Evolutionary conservation across 2,797 vertebrate genomes (phyloP), one percentile per base, ranked within the genome.

Genomic region (Pipistrellus pygmaeus): DNA sequence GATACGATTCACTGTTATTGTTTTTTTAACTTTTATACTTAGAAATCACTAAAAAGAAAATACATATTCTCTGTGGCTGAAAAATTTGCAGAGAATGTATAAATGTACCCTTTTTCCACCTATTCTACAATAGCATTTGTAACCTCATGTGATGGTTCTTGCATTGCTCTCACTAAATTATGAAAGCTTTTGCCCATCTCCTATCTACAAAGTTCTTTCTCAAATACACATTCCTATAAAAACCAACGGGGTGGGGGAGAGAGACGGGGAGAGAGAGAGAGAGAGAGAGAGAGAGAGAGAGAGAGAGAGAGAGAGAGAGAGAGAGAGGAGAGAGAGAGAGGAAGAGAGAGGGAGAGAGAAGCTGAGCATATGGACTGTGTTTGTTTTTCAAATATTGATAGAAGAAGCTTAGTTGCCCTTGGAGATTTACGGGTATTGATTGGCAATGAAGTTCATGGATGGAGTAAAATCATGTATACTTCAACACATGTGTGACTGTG

Each of bases 11-110:
- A 3, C 30, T 44, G 12, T 64, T 55, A 62, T 90, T 44, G 12
- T 64, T 55, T 72, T 90, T 88, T n/a, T 15, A 66, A 76, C 11
- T 88, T 91, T 69, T 62, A 32, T 66, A 90, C 91, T 93, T 57
- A 80, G 57, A 81, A 88, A 72, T 51, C 38, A 66, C 72, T 44
- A 18, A 35, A 57, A 81, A 55, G 21, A 3, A 46, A 91, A 78
- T 21, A 44, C 14, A 25, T 30, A 15, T 14, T 88, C 38, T 48
- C 51, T 88, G 46, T 48, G 73, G 14, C 84, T 97, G 23, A 23
- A 76, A 77, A 17, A 5, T 55, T 21, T 60, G 20, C 62, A 46
- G 17, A 69, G 48, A 66, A 17, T 30, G 10, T 38, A 18, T n/a
- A 80, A 53, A 8, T 6, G 23, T 13, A 20, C 0, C 4, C 6